A percentile compares a stretch with the other conserved stretches of the same genome.
These are phyloP conservation scores for Canis aureus DNA, from an alignment of 2,113 vertebrate genomes.

Conservation along the genomic window DNA sequence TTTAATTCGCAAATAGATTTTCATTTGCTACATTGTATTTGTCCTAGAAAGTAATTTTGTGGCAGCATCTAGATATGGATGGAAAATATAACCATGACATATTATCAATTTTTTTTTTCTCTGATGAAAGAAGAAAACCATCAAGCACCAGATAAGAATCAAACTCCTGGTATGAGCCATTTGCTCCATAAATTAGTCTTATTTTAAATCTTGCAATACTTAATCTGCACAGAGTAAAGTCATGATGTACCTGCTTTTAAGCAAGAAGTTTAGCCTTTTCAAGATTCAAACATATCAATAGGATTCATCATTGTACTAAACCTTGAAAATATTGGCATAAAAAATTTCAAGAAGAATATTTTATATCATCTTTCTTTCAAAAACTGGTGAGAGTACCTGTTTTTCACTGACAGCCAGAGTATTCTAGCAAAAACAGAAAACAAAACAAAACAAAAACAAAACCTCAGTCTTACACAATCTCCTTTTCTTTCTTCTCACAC, in stretches of 20 bases:
- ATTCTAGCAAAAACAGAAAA: background rate
- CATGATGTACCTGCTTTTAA: background rate
- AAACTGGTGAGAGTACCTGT: background rate
- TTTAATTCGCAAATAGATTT: conserved; percentile 24
- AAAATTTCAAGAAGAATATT: background rate
- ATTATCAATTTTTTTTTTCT: background rate
- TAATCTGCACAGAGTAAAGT: background rate
- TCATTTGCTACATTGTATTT: background rate
- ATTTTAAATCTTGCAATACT: background rate
- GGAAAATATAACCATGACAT: background rate
- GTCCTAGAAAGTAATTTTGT: background rate
- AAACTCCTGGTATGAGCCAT: background rate
- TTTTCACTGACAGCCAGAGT: background rate
- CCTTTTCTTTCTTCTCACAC: background rate
- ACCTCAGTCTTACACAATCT: background rate
- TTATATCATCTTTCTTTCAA: conserved; percentile 17
- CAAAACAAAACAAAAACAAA: background rate
- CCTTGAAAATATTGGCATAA: background rate
- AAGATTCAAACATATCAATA: background rate
- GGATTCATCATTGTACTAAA: conserved; percentile 1
- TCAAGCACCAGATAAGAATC: background rate
- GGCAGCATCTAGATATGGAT: background rate
- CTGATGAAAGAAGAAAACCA: background rate
- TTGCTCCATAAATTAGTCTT: background rate
- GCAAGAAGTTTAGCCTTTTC: background rate